Evolutionary conservation across 2,113 vertebrate genomes (phyloP), one percentile per base, ranked within the genome.

Genomic region (Gallinago paraguaiae): DNA sequence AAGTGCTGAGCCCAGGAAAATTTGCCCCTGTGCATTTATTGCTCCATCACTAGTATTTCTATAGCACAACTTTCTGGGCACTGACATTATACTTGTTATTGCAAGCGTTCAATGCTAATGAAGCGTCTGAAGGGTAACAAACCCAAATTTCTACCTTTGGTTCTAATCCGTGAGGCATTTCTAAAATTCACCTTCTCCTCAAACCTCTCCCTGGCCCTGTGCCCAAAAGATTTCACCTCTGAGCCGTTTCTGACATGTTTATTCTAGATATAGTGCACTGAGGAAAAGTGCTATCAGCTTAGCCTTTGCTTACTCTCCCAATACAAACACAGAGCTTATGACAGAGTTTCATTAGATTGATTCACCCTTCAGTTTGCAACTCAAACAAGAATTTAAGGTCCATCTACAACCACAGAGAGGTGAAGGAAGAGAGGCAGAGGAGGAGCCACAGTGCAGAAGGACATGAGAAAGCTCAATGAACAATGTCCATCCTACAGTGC

Each of bases 1-100:
- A 92, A 88, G 39, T 39, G 72, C 94, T 93, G 89, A 95, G 83
- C 43, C 27, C 56, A 30, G 77, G 65, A 72, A 79, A 84, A 83
- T 75, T 7, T 63, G 45, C 31, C 84, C 84, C 89, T 10, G 6
- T 53, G 70, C 41, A 24, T 54, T 74, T 74, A 30, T 4, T 57
- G 60, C 71, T 77, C 0, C 41, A 13, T 53, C 46, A 2, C 53
- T 2, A 6, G 60, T 12, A 17, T 64, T 54, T 30, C 50, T 19
- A 13, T 10, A 79, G 74, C 54, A n/a, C 57, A 22, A 2, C 24
- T 27, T 27, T 5, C 57, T 25, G 13, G 1, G 1, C 2, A 0
- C 7, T 31, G 53, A 13, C 31, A 5, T 9, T 11, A 1, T 2
- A 2, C 35, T 37, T 35, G 39, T 48, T 60, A 4, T 5, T 6